Evolutionary conservation across 1,140 invertebrate genomes (phyloP).

Genomic region (Centruroides vittatus): DNA sequence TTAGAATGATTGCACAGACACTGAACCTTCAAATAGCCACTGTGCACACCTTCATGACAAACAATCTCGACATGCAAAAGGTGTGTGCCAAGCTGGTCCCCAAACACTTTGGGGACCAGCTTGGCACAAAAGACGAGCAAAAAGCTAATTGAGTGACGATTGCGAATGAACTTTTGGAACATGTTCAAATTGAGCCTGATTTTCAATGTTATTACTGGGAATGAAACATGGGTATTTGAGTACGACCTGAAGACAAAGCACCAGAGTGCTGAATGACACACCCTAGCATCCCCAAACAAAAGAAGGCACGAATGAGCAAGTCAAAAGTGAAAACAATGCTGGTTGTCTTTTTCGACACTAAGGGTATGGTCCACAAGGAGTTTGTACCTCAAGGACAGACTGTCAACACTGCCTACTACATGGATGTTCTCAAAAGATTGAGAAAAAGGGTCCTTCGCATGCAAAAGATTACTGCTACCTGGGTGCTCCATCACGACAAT

Average conservation of each 20-base stretch:
- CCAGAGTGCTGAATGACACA: background rate
- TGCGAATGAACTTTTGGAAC: no score
- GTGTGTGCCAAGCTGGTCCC: background rate
- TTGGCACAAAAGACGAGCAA: no score
- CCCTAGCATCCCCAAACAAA: background rate
- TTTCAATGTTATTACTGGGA: background rate
- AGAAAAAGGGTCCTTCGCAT: conserved; percentile 1
- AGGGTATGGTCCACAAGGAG: conserved; percentile 4
- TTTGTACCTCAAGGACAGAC: conserved; percentile 1
- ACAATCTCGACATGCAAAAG: background rate
- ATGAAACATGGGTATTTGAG: background rate
- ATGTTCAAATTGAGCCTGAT: no score
- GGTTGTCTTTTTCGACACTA: no score
- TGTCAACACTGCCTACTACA: conserved; percentile 1
- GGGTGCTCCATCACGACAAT: background rate
- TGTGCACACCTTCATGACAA: background rate
- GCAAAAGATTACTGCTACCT: background rate
- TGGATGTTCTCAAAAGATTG: conserved; percentile 1
- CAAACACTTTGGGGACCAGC: no score
- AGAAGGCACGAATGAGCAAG: no score
- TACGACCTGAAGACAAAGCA: background rate
- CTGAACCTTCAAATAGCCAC: background rate
- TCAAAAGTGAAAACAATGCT: no score
- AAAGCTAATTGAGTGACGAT: background rate
- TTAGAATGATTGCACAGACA: background rate